Base-by-base conservation (phyloP, 2,797 vertebrate genomes). In the Darevskia nairensis region DNA sequence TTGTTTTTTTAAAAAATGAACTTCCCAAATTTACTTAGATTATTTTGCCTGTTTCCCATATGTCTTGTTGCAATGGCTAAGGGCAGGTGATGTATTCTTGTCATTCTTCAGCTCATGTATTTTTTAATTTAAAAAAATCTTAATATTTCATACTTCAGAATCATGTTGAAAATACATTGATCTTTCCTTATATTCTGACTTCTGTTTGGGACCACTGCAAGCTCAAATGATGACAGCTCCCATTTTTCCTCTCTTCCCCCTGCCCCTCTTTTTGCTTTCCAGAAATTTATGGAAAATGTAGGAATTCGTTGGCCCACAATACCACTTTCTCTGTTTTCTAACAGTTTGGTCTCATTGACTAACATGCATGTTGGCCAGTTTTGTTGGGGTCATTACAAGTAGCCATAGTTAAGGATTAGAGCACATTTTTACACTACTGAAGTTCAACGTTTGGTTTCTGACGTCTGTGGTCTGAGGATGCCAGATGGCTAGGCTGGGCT, bases 181-280 rank as follows among this genome's bases (percentile, higher is more conserved):
- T 94, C 93, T 89, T 89, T 35, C n/a, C 23, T 88, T 91, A 79
- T 71, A 64, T 90, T 86, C 88, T n/a, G 32, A 88, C 76, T 85
- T 90, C 81, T 95, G 86, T 91, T 27, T 86, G 94, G 89, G 96
- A 94, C 90, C 46, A 3, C 83, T 94, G 94, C 91, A 92, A 88
- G 89, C 93, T 91, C 94, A 96, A 95, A 96, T 96, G 93, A 93
- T 92, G 89, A 92, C 94, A 94, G 83, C 87, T 96, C 91, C 89
- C 91, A 10, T 59, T 75, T 94, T 93, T 80, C 93, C 95, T 82
- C 66, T 64, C 10, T n/a, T 39, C 29, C 96, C 96, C 95, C 95
- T 94, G 55, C 94, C 15, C 50, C 15, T 55, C 96, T 95, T 94
- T 90, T 96, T 95, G 95, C 96, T 97, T 96, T 97, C 96, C 96